Evolutionary conservation across 2,113 vertebrate genomes (phyloP), one percentile per base, ranked within the genome.

Genomic region (Coregonus clupeaformis): DNA sequence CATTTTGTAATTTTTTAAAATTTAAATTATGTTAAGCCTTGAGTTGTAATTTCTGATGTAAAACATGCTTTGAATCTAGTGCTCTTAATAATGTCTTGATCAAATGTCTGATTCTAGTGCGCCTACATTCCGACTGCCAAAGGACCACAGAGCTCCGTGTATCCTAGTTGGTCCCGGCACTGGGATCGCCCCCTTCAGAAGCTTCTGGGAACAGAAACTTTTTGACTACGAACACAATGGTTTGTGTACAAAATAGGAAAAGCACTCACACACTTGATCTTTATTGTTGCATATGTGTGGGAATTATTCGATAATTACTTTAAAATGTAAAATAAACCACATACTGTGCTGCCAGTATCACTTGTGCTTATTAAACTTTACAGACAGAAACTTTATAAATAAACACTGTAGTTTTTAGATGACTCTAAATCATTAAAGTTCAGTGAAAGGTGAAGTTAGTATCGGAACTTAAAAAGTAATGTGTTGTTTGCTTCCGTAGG

Each of bases 171-270:
- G 97, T 3, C 98, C 98, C 0, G 98, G 98, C 77, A 99, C 98
- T 0, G 98, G 98, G 69, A 98, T 99, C 0, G 98, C 98, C 16
- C 98, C 98, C 0, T 99, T 99, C 94, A 95, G 98, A 74, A 98
- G 97, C 88, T 99, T 99, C 91, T 99, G 98, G 98, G 96, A 99
- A 72, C 96, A 99, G 80, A 93, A 96, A 74, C 94, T 96, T 0
- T 96, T 94, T 20, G 96, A 99, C 75, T 92, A 94, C 59, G 95
- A 97, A 70, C 95, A 97, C 76, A 97, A 95, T 89, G 97, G 98
- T 98, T 72, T 18, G 92, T 80, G 7, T 0, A 0, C 0, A 59
- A 63, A 20, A 20, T 13, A 9, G 7, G 3, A 13, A 52, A 52
- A 5, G 49, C 49, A 16, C 1, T 52, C 16, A 4, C 49, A 18